Evolutionary conservation across 2,797 vertebrate species (phyloP).

Genomic region (Pitangus sulphuratus): DNA sequence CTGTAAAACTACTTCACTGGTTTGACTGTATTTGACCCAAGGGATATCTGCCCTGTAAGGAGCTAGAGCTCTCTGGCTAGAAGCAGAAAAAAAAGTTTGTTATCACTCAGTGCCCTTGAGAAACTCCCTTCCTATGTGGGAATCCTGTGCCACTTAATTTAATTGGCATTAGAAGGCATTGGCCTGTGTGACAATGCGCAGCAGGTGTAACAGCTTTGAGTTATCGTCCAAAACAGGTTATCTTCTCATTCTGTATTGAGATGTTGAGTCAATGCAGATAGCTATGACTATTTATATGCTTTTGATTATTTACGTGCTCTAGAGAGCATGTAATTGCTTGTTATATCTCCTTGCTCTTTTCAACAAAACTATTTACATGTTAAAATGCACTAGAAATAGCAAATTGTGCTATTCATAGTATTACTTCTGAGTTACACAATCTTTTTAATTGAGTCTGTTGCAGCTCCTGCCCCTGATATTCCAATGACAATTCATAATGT

Average conservation of each 20-base stretch:
- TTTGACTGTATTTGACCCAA: neutral
- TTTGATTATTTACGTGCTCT: neutral
- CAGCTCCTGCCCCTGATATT: neutral
- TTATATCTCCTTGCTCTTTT: neutral
- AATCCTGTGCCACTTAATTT: neutral
- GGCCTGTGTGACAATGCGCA: neutral
- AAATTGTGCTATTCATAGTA: neutral
- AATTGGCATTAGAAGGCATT: accelerated
- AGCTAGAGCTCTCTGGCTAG: neutral
- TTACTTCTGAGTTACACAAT: neutral
- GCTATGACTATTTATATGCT: neutral
- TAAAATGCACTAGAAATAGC: neutral
- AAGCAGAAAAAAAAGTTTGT: no score
- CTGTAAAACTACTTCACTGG: neutral
- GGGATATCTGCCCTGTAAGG: neutral
- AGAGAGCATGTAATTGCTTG: neutral
- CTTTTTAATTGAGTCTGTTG: neutral
- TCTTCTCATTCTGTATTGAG: neutral
- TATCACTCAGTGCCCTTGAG: neutral
- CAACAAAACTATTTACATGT: neutral
- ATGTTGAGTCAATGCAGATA: neutral
- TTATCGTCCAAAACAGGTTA: neutral
- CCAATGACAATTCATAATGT: neutral
- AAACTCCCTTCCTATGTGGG: neutral
- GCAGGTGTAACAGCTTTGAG: neutral